A percentile compares a stretch with the other conserved stretches of the same genome.
phyloP scores from a whole-genome alignment of 2,113 vertebrate species.

The Cygnus atratus region DNA sequence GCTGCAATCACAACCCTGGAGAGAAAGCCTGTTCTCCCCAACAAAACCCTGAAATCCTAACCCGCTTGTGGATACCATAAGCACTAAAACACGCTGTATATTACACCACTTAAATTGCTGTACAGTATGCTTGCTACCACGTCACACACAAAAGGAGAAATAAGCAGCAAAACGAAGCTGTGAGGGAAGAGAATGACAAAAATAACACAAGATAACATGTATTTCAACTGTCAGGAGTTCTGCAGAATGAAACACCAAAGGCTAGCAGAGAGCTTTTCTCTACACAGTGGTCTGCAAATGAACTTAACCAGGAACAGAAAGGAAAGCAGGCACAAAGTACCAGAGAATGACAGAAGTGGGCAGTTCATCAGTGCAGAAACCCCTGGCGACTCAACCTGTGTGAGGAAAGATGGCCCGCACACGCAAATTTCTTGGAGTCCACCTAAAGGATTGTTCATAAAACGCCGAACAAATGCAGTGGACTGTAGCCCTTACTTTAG shows the following conservation, averaged over 20 bases:
- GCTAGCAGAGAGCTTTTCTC: background rate
- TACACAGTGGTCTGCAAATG: fast-evolving
- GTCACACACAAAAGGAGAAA: background rate
- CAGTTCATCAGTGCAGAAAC: background rate
- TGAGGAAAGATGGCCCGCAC: background rate
- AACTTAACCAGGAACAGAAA: background rate
- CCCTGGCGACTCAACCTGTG: fast-evolving
- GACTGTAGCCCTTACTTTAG: background rate
- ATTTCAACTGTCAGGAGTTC: background rate
- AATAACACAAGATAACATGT: background rate
- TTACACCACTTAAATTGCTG: background rate
- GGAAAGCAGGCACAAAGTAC: background rate
- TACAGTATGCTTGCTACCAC: background rate
- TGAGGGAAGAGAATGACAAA: background rate
- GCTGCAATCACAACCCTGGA: background rate
- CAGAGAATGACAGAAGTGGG: fast-evolving
- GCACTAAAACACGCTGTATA: no score
- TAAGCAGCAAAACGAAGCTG: background rate
- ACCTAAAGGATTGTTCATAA: background rate
- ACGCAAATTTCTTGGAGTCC: background rate
- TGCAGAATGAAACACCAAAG: background rate
- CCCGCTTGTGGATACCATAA: background rate
- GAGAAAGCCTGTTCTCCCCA: background rate
- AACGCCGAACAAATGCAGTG: background rate
- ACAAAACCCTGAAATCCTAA: background rate